Base-by-base conservation (phyloP, 1,140 invertebrate species). In the Calliopsis andreniformis region DNA sequence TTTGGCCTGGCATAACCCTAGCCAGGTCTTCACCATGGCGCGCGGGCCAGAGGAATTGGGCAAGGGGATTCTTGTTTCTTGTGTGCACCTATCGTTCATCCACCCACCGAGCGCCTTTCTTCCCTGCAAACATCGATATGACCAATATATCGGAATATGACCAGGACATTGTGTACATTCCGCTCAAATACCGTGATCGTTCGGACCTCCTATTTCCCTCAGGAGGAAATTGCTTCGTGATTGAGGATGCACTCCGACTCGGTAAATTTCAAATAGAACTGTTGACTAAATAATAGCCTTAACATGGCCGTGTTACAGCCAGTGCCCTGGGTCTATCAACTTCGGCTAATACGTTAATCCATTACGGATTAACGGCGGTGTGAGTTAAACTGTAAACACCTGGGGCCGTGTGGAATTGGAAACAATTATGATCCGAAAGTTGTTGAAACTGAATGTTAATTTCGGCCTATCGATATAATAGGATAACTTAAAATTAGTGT, bases 111-210 rank as follows among this genome's bases (percentile, higher is more conserved):
- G 8, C 49, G 62, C 76, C 66, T 64, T 72, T 70, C 45, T 77
- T 68, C 70, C 80, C 77, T 71, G 79, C 84, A 86, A 90, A 87
- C 85, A 89, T 87, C 84, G 82, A 88, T 87, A 86, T 79, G 76
- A 84, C 83, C 87, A 86, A 89, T 89, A 89, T 87, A 89, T 90
- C 68, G 87, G 85, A 86, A 89, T 90, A 87, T 87, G 76, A 86
- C 64, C 80, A 66, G 78, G 76, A 85, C 70, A 73, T 75, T 79
- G 80, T 81, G 79, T 82, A 78, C 83, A 81, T 80, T 86, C 59
- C 20, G 62, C 56, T 76, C 53, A 51, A 62, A 20, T 32, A 39
- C 18, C 30, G n/a, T 12, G 67, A 39, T 35, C 20, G 58, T 45
- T 55, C n/a, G 25, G 42, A 66, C 45, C 43, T 82, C 32, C 66